Conservation (phyloP, 64 coral and sea anemone genomes). For the Porites australiensis region DNA sequence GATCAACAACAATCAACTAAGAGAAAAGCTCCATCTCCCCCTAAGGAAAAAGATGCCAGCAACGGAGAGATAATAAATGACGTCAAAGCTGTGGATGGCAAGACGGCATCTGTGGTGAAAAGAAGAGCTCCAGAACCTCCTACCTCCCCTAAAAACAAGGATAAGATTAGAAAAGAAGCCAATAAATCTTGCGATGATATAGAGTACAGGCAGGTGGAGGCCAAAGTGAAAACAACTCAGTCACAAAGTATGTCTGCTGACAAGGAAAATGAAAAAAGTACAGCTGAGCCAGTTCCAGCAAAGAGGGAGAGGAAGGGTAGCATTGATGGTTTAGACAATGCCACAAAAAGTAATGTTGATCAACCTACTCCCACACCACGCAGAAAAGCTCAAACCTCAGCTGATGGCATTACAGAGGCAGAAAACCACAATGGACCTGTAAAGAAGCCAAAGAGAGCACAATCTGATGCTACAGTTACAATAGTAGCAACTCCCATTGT, state of each 20-base stretch:
- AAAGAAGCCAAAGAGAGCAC: not conserved
- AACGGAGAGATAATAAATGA: not conserved
- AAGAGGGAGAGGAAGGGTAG: constrained; percentile 64
- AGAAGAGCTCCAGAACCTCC: constrained; percentile 31
- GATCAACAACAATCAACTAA: constrained; percentile 60
- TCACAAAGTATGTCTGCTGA: not conserved
- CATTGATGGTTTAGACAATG: constrained; percentile 27
- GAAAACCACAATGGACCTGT: not conserved
- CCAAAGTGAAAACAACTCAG: not conserved
- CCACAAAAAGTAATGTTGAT: not conserved
- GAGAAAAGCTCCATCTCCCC: constrained; percentile 79
- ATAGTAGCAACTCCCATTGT: constrained; percentile 46
- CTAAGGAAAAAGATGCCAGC: constrained; percentile 6
- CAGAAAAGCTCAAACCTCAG: constrained; percentile 17
- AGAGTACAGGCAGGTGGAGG: not conserved
- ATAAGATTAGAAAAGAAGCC: not conserved
- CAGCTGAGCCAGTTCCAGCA: constrained; percentile 18
- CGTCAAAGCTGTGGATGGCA: not conserved
- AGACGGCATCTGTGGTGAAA: not conserved
- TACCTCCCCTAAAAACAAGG: not conserved
- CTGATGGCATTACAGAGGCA: not conserved
- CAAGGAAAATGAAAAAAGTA: not conserved
- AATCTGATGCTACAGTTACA: not conserved
- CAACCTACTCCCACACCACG: not conserved
- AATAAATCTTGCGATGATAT: not conserved